A percentile compares a stretch with the other conserved stretches of the same genome.
phyloP scores from a whole-genome alignment of 2,797 vertebrate species.

The Trachurus trachurus region DNA sequence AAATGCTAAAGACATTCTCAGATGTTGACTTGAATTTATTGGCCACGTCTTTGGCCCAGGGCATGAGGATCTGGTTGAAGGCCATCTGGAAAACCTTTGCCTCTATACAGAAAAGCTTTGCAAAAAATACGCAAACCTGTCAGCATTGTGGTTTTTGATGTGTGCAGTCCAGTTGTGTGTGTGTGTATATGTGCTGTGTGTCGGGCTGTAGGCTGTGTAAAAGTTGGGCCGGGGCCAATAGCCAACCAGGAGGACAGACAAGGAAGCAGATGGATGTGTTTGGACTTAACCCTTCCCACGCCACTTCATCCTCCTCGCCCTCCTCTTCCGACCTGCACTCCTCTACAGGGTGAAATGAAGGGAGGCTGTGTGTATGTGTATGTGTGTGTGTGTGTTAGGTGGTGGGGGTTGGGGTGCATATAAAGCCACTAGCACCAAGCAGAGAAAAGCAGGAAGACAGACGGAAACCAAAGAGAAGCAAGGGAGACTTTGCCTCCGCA shows the following conservation, averaged over 20 bases:
- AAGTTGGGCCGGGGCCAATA: conserved; percentile 72
- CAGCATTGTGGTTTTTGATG: conserved; percentile 45
- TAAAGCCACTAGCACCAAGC: conserved; percentile 21
- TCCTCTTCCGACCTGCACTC: conserved; percentile 58
- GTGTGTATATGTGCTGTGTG: conserved; percentile 52
- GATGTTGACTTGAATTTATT: conserved; percentile 36
- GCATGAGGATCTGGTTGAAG: conserved; percentile 22
- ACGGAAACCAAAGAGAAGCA: conserved; percentile 23
- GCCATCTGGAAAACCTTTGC: conserved; percentile 55
- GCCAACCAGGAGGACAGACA: conserved; percentile 81
- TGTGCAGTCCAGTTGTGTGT: conserved; percentile 55
- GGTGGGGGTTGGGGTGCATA: conserved; percentile 1
- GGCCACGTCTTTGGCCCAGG: conserved; percentile 44
- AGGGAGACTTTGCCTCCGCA: conserved; percentile 27
- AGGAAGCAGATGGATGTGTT: conserved; percentile 85
- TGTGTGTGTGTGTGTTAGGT: background rate
- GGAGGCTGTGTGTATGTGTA: background rate
- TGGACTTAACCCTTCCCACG: conserved; percentile 86
- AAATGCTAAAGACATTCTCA: conserved; percentile 39
- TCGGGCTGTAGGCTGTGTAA: conserved; percentile 61
- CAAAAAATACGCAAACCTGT: conserved; percentile 35
- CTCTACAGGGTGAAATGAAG: conserved; percentile 46
- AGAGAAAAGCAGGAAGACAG: conserved; percentile 26
- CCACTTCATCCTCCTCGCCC: conserved; percentile 73
- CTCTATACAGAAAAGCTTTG: background rate